Conservation (phyloP, 2,797 vertebrate species). For the Hemitrygon akajei region DNA sequence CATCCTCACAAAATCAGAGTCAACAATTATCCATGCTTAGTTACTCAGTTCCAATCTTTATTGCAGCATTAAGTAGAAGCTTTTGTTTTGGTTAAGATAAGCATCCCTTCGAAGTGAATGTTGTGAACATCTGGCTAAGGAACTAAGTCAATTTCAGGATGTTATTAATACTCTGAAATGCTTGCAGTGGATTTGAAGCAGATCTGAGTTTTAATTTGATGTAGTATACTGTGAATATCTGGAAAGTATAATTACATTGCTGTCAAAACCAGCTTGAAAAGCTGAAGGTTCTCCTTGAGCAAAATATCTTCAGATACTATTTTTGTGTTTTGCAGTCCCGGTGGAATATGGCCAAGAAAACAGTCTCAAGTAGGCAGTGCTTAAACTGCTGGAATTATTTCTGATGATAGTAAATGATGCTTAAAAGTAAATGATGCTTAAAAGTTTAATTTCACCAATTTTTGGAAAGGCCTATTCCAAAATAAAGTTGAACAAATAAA, state of each 20-base stretch:
- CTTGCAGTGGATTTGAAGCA: constrained; percentile 18
- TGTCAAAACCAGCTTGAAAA: constrained; percentile 23
- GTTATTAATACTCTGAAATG: background rate
- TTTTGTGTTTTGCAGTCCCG: background rate
- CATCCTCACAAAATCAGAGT: background rate
- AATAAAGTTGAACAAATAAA: too few relatives aligned
- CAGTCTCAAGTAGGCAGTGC: background rate
- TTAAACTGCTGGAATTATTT: constrained; percentile 10
- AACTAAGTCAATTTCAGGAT: background rate
- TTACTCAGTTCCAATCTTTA: background rate
- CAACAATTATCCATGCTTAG: background rate
- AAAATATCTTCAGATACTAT: background rate
- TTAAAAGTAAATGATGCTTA: too few relatives aligned
- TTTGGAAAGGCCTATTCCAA: background rate
- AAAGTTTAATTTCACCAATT: background rate
- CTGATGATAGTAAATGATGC: too few relatives aligned
- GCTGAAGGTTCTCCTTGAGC: constrained; percentile 10
- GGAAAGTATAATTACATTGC: constrained; percentile 15
- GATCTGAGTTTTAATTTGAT: constrained; percentile 32
- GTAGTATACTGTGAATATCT: background rate
- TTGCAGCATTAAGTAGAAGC: background rate
- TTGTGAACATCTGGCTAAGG: constrained; percentile 2
- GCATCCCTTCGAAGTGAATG: background rate
- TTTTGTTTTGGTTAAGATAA: constrained; percentile 11
- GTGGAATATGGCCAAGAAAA: background rate